phyloP scores from a whole-genome alignment of 1,140 invertebrate species.

The Pemphigus obesinymphae region DNA sequence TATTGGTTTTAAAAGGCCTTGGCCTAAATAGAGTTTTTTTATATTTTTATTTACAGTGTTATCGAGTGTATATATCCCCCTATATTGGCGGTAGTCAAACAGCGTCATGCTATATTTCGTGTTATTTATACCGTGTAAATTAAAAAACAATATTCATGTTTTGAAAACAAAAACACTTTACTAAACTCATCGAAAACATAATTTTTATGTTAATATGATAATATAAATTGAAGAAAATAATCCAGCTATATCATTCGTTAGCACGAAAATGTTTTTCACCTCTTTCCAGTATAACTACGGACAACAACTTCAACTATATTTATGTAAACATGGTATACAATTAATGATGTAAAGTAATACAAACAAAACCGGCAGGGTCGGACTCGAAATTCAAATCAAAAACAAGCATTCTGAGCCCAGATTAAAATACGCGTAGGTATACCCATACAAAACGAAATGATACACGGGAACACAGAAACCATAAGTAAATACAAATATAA shows the following conservation, averaged over 20 bases:
- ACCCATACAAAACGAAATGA: neutral
- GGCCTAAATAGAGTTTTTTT: neutral
- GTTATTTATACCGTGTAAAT: neutral
- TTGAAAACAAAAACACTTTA: neutral
- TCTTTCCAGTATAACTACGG: neutral
- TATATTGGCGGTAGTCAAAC: neutral
- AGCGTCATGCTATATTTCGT: neutral
- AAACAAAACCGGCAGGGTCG: neutral
- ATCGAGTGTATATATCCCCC: neutral
- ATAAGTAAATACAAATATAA: neutral
- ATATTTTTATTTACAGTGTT: neutral
- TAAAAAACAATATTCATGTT: neutral
- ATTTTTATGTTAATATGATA: neutral
- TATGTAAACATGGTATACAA: neutral
- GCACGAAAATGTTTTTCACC: constrained; percentile 18
- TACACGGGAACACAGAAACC: neutral
- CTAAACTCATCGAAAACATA: neutral
- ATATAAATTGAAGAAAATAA: neutral
- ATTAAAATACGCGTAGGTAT: neutral
- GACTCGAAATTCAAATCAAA: neutral
- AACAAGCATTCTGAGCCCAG: neutral
- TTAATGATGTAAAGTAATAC: neutral
- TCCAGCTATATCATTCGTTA: constrained; percentile 1
- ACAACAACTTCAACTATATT: neutral
- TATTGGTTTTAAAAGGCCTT: neutral